phyloP scores from a whole-genome alignment of 2,888 invertebrate genomes.

The Magallana nippona region DNA sequence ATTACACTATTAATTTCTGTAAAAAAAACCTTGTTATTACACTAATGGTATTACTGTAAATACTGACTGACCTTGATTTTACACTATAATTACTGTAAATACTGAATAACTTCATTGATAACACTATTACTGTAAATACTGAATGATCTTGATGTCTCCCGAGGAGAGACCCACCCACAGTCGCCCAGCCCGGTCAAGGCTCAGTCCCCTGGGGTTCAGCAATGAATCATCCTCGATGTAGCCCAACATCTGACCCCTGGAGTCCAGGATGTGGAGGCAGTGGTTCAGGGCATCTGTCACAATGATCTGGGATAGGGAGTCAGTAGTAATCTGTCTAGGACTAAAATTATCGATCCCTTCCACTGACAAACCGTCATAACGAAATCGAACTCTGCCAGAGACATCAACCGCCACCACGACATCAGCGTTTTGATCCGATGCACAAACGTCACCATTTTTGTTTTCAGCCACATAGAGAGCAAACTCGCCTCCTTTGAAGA shows the following conservation, averaged over 20 bases:
- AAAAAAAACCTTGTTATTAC: too few species aligned
- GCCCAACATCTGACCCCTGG: background rate
- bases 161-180: background rate
- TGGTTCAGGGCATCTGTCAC: constrained; percentile 4
- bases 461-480: background rate
- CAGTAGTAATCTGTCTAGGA: background rate
- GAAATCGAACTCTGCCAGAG: background rate
- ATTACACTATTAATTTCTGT: too few species aligned
- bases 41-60: too few species aligned
- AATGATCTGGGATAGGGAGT: background rate
- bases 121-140: background rate
- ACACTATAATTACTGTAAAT: too few species aligned
- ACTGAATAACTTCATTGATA: too few species aligned
- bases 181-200: background rate
- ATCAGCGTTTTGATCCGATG: background rate
- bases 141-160: background rate
- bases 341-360: background rate
- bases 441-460: constrained; percentile 6
- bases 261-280: background rate
- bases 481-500: constrained; percentile 1
- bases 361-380: background rate
- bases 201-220: background rate
- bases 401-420: background rate
- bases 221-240: background rate
- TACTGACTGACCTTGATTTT: too few species aligned